Conservation (phyloP, 2,797 vertebrate genomes). For the Sebastolobus altivelis region DNA sequence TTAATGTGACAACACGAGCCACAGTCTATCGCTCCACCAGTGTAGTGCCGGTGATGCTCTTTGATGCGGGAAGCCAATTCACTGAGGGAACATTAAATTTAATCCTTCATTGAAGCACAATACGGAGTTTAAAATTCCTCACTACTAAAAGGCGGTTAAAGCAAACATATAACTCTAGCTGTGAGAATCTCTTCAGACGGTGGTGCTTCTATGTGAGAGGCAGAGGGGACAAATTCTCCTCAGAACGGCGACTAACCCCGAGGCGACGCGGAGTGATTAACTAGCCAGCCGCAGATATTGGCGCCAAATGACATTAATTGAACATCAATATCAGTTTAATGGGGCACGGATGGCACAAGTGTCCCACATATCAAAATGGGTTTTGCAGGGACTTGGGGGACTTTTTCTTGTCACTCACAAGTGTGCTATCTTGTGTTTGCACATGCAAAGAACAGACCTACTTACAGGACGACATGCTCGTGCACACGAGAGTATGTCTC, state of each 20-base stretch:
- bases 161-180: background rate
- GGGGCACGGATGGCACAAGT: constrained; percentile 33
- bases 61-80: constrained; percentile 20
- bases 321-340: constrained; percentile 60
- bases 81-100: constrained; percentile 14
- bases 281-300: constrained; percentile 20
- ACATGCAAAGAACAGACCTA: background rate
- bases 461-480: background rate
- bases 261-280: constrained; percentile 45
- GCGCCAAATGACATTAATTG: constrained; percentile 48
- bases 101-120: constrained; percentile 34
- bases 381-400: constrained; percentile 33
- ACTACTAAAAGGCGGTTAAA: constrained; percentile 8
- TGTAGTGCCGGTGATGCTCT: constrained; percentile 20
- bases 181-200: background rate
- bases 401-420: constrained; percentile 2
- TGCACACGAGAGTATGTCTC: background rate
- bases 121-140: constrained; percentile 15
- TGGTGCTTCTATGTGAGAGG: background rate
- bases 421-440: background rate
- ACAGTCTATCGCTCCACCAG: constrained; percentile 30
- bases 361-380: constrained; percentile 63
- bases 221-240: constrained; percentile 31
- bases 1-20: constrained; percentile 48
- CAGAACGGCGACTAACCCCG: constrained; percentile 42